phyloP scores from a whole-genome alignment of 2,888 invertebrate genomes.

The Tachina lurida region DNA sequence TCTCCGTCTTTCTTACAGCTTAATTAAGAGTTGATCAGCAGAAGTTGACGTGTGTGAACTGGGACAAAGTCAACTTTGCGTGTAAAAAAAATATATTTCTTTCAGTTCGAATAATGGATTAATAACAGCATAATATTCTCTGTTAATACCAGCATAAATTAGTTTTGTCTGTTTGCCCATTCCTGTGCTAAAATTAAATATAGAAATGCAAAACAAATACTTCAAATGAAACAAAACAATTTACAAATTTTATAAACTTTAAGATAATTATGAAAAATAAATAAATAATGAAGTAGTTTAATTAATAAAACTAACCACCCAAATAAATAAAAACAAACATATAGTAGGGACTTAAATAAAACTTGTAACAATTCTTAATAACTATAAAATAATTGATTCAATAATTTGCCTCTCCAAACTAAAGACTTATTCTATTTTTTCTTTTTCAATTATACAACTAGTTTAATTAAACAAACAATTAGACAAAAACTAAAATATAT shows the following conservation, averaged over 20 bases:
- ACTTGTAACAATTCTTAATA: constrained; percentile 46
- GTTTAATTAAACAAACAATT: constrained; percentile 43
- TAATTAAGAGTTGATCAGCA: no score
- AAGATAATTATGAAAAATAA: constrained; percentile 25
- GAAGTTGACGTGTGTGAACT: no score
- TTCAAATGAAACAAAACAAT: constrained; percentile 36
- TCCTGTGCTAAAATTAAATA: constrained; percentile 19
- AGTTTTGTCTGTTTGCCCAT: neutral
- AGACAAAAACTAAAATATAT: constrained; percentile 23
- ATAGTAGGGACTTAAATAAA: constrained; percentile 41
- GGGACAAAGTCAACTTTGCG: no score
- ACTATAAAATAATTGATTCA: constrained; percentile 31
- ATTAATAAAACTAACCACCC: constrained; percentile 67
- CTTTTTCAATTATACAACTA: constrained; percentile 25
- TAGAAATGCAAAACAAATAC: constrained; percentile 31
- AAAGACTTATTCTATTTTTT: constrained; percentile 31
- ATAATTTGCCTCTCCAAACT: constrained; percentile 46
- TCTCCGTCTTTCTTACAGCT: no score
- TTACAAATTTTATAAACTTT: constrained; percentile 50
- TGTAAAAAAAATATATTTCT: neutral
- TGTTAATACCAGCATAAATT: neutral
- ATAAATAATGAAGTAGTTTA: constrained; percentile 54
- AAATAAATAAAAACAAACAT: constrained; percentile 49
- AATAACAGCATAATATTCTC: neutral
- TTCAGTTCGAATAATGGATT: neutral